Evolutionary conservation across 2,113 vertebrate species (phyloP).

Genomic region (Leucoraja erinaceus): DNA sequence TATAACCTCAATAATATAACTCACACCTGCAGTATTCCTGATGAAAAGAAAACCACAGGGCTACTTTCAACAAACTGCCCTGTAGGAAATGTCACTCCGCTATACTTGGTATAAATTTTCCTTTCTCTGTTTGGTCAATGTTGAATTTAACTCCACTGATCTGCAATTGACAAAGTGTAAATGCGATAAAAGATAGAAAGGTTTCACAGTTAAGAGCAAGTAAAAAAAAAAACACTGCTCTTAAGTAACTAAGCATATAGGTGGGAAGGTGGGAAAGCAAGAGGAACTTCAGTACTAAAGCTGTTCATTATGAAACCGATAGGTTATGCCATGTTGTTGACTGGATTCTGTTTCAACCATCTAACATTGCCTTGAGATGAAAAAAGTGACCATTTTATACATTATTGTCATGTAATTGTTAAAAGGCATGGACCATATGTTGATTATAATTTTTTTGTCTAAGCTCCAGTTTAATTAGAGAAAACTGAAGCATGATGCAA

Average conservation of each 20-base stretch:
- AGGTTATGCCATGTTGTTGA: neutral
- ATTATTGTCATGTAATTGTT: neutral
- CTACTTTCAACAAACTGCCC: neutral
- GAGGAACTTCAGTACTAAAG: neutral
- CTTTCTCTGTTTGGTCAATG: neutral
- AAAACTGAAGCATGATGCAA: neutral
- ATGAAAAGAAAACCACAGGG: constrained; percentile 4
- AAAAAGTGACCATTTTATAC: neutral
- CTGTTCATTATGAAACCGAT: neutral
- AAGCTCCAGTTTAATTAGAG: too few species aligned
- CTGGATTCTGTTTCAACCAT: constrained; percentile 12
- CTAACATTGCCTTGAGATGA: constrained; percentile 10
- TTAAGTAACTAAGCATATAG: neutral
- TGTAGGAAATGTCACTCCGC: constrained; percentile 10
- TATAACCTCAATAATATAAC: neutral
- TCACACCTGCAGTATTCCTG: constrained; percentile 24
- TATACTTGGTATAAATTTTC: neutral
- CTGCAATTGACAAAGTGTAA: neutral
- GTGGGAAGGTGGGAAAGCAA: neutral
- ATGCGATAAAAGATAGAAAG: neutral
- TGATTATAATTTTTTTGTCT: neutral
- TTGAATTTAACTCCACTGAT: neutral
- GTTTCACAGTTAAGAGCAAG: neutral
- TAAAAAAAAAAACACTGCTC: neutral
- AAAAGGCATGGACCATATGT: neutral